A percentile compares a stretch with the other conserved stretches of the same genome.
Conservation (phyloP, 2,888 invertebrate genomes). For the Agrotis segetum region DNA sequence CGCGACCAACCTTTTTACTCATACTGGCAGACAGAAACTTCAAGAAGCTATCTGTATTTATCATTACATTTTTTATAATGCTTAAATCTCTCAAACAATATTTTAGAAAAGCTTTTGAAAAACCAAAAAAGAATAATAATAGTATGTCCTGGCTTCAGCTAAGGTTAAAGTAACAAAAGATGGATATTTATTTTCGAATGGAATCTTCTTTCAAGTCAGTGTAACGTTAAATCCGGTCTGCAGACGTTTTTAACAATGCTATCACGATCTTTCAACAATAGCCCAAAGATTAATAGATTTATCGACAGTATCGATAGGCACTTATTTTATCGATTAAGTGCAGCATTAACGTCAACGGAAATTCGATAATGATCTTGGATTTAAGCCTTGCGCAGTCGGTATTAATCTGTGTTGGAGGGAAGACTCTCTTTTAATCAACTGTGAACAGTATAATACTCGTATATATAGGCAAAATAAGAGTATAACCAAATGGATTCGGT, state of each 20-base stretch:
- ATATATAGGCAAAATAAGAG: not conserved
- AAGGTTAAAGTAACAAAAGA: conserved; percentile 26
- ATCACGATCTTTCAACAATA: conserved; percentile 50
- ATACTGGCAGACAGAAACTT: not conserved
- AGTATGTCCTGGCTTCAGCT: not conserved
- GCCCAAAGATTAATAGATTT: conserved; percentile 56
- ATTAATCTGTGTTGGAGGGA: not conserved
- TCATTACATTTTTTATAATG: not conserved
- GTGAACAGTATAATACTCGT: too few relatives aligned
- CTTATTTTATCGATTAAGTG: conserved; percentile 39
- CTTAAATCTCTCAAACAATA: not conserved
- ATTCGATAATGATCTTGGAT: conserved; percentile 26
- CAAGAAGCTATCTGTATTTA: not conserved
- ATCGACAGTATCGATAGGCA: conserved; percentile 40
- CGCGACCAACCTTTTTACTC: too few relatives aligned
- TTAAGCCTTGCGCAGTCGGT: not conserved
- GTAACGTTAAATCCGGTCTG: conserved; percentile 34
- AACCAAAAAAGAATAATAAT: not conserved
- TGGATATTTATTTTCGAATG: conserved; percentile 32
- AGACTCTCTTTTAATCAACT: not conserved
- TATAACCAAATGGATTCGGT: not conserved
- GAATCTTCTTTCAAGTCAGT: conserved; percentile 42
- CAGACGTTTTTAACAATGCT: conserved; percentile 42
- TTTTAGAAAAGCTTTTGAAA: not conserved
- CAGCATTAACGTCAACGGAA: conserved; percentile 33